These are phyloP conservation scores for Lonchura striata DNA, from an alignment of 2,113 vertebrate species.

Conservation along the genomic window DNA sequence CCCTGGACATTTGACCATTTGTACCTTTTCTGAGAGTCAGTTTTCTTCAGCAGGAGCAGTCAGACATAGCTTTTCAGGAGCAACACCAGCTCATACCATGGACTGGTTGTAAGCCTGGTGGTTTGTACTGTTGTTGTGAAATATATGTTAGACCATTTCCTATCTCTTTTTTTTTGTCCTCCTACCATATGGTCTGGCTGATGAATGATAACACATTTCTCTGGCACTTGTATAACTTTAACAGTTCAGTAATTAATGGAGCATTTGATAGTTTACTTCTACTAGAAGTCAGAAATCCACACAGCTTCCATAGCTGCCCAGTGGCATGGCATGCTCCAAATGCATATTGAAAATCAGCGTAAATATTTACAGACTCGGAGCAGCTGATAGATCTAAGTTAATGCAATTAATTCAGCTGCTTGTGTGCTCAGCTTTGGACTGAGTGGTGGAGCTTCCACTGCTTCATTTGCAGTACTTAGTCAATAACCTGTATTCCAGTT, in stretches of 20 bases:
- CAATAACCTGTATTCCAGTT: neutral
- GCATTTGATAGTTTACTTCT: neutral
- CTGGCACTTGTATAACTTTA: neutral
- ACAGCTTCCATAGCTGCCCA: neutral
- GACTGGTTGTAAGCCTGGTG: neutral
- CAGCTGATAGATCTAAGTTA: neutral
- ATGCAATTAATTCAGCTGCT: neutral
- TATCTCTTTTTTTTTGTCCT: neutral
- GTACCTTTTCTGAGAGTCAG: neutral
- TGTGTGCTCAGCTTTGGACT: neutral
- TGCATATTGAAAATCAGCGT: neutral
- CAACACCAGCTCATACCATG: accelerated
- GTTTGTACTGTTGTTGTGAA: accelerated
- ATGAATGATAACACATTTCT: neutral
- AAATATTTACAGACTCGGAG: neutral
- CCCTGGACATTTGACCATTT: accelerated
- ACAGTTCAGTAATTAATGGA: neutral
- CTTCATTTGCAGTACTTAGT: neutral
- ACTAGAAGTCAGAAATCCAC: neutral
- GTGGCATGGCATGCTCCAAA: neutral
- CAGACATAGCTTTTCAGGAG: neutral
- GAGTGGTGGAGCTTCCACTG: neutral
- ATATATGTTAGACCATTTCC: neutral
- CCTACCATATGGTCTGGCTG: neutral
- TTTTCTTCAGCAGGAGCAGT: neutral